Conservation (phyloP, 2,113 vertebrate genomes). For the Probosciger aterrimus region DNA sequence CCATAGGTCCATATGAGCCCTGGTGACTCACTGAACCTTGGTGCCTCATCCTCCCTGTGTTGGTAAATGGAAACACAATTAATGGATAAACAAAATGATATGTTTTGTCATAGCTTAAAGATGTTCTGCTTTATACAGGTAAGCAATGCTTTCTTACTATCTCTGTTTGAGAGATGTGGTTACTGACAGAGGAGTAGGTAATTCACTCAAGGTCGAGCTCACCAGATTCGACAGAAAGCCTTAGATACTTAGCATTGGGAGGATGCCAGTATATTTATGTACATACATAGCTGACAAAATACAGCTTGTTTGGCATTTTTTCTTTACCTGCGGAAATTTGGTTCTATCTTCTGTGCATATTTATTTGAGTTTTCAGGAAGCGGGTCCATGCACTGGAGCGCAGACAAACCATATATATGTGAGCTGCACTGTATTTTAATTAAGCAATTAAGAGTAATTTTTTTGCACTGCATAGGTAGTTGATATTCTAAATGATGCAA, state of each 20-base stretch:
- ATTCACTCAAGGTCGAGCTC: not conserved
- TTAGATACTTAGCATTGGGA: not conserved
- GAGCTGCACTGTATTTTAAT: not conserved
- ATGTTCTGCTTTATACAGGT: not conserved
- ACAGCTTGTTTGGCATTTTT: not conserved
- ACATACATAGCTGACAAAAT: not conserved
- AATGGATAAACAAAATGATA: not conserved
- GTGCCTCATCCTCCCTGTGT: not conserved
- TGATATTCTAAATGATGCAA: not conserved
- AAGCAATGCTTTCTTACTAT: not conserved
- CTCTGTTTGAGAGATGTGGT: not conserved
- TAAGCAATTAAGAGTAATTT: not conserved
- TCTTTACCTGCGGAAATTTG: not conserved
- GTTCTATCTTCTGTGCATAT: not conserved
- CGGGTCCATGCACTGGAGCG: not conserved
- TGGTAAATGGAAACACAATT: not conserved
- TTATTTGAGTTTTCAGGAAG: not conserved
- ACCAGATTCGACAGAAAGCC: not conserved
- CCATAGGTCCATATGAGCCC: not conserved
- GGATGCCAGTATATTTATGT: not conserved
- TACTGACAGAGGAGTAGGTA: not conserved
- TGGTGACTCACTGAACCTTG: not conserved
- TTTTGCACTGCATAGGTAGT: not conserved
- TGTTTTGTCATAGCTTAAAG: not conserved
- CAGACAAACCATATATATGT: not conserved